Percentiles rank a stretch among this genome's conserved stretches.
Evolutionary conservation across 2,888 invertebrate genomes (phyloP).

Genomic region (Drosophila multiciliata): DNA sequence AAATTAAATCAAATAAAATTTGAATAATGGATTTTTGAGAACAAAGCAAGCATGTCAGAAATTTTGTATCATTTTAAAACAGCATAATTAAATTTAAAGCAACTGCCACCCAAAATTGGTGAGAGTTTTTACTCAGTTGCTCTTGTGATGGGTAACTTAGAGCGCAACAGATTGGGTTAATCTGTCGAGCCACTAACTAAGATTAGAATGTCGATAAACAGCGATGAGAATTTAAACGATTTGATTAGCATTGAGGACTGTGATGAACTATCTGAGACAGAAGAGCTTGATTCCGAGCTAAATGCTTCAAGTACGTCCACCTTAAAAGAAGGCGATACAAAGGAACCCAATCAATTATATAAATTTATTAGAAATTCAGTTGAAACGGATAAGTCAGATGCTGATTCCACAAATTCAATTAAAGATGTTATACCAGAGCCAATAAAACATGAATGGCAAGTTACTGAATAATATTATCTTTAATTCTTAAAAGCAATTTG

Average conservation of each 20-base stretch:
- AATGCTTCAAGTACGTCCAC: slow-evolving; percentile 28
- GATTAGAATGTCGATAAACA: slow-evolving; percentile 8
- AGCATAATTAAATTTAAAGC: slow-evolving; percentile 7
- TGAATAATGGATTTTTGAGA: background rate
- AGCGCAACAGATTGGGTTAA: slow-evolving; percentile 20
- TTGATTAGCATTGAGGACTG: slow-evolving; percentile 23
- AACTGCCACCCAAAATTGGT: slow-evolving; percentile 35
- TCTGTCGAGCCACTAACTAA: background rate
- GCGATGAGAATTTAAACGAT: slow-evolving; percentile 1
- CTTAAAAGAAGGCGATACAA: background rate
- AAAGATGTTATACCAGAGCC: background rate
- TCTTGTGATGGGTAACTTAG: slow-evolving; percentile 42
- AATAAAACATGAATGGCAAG: slow-evolving; percentile 7
- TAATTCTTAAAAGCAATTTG: background rate
- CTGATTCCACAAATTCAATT: background rate
- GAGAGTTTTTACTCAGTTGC: slow-evolving; percentile 9
- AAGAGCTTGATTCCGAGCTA: background rate
- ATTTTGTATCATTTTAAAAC: background rate
- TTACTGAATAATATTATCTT: background rate
- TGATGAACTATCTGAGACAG: slow-evolving; percentile 30
- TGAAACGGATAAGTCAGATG: background rate
- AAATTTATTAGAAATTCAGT: background rate
- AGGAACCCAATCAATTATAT: background rate
- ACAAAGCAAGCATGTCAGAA: slow-evolving; percentile 23
- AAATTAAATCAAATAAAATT: background rate